phyloP scores from a whole-genome alignment of 2,888 invertebrate species.

The Tuta absoluta region DNA sequence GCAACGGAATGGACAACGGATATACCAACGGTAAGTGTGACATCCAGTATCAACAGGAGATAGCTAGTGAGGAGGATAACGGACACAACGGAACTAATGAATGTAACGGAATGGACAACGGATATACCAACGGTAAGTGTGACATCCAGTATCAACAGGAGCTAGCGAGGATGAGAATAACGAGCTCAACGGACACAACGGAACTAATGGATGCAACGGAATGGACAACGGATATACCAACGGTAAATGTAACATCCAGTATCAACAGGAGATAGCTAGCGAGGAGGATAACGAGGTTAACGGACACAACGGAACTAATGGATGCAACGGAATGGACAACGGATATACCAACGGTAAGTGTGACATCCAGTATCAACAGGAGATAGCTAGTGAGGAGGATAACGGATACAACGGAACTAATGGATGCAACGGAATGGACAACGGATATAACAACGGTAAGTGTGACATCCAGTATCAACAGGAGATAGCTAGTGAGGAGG shows the following conservation, averaged over 20 bases:
- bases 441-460: constrained; percentile 36
- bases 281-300: constrained; percentile 53
- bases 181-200: too few species aligned
- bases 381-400: too few species aligned
- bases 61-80: constrained; percentile 20
- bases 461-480: too few species aligned
- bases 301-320: constrained; percentile 37
- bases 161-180: too few species aligned
- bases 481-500: too few species aligned
- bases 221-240: constrained; percentile 38
- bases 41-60: constrained; percentile 27
- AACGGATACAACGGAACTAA: constrained; percentile 32
- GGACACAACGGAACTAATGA: constrained; percentile 29
- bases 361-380: constrained; percentile 26
- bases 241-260: background rate
- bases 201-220: constrained; percentile 34
- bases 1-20: constrained; percentile 41
- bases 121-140: constrained; percentile 32
- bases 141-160: too few species aligned
- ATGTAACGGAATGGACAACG: constrained; percentile 40
- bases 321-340: constrained; percentile 42
- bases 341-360: constrained; percentile 42
- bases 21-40: constrained; percentile 31
- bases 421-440: constrained; percentile 38
- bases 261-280: constrained; percentile 48